Percentiles rank a stretch among this genome's conserved stretches.
Evolutionary conservation across 2,113 vertebrate species (phyloP).

Genomic region (Callopanchax toddi): DNA sequence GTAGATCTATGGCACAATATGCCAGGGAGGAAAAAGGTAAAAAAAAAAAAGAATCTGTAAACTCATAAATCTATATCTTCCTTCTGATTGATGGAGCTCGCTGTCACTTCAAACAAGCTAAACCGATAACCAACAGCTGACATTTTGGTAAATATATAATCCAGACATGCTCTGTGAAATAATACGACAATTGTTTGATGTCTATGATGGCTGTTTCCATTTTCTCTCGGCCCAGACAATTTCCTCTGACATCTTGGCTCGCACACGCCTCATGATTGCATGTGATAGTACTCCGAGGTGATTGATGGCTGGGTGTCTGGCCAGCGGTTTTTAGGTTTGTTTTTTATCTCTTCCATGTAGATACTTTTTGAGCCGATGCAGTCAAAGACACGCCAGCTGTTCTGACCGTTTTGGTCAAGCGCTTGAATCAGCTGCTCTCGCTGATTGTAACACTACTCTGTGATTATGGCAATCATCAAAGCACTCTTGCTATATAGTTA

Average conservation of each 20-base stretch:
- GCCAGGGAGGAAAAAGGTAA: constrained; percentile 36
- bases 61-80: constrained; percentile 63
- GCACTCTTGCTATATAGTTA: constrained; percentile 23
- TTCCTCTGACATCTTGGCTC: constrained; percentile 38
- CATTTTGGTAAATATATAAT: constrained; percentile 31
- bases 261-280: constrained; percentile 27
- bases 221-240: constrained; percentile 35
- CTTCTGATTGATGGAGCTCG: constrained; percentile 49
- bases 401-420: constrained; percentile 46
- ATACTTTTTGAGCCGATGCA: constrained; percentile 45
- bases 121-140: constrained; percentile 40
- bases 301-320: constrained; percentile 39
- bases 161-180: constrained; percentile 20
- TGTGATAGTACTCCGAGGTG: constrained; percentile 31
- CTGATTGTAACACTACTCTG: constrained; percentile 48
- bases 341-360: constrained; percentile 27
- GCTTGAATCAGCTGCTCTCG: constrained; percentile 37
- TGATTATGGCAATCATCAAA: constrained; percentile 59
- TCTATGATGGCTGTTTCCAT: constrained; percentile 38
- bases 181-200: neutral
- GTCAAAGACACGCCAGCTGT: constrained; percentile 37
- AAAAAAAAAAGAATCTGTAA: constrained; percentile 47
- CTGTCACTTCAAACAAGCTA: constrained; percentile 21
- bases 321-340: too few species aligned
- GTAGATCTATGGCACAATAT: constrained; percentile 75